Percentiles rank a stretch among this genome's conserved stretches.
Evolutionary conservation across 37 sponge, comb jelly and placozoan species (phyloP).

Genomic region (Beroe forskalii): DNA sequence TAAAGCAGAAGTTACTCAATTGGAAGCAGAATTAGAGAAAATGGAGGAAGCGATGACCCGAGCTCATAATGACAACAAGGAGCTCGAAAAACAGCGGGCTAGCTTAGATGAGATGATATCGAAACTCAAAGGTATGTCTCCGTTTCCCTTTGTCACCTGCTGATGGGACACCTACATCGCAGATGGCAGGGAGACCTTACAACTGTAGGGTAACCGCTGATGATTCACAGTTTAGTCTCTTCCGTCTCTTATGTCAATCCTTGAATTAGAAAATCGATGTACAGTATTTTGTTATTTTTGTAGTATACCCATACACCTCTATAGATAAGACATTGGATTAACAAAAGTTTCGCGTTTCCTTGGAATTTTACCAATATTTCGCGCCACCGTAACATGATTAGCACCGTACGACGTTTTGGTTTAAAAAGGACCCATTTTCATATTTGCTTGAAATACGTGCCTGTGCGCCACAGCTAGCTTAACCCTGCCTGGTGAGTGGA

Average conservation of each 20-base stretch:
- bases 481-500: no score
- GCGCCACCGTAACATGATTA: not conserved
- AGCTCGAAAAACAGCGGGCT: conserved; percentile 12
- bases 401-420: not conserved
- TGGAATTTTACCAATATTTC: not conserved
- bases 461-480: no score
- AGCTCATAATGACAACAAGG: not conserved
- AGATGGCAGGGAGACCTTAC: no score
- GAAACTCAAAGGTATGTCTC: conserved; percentile 7
- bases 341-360: no score
- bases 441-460: not conserved
- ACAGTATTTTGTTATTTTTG: no score
- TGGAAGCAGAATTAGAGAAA: conserved; percentile 1
- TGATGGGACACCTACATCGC: no score
- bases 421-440: conserved; percentile 29
- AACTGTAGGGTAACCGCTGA: not conserved
- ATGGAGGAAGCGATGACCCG: not conserved
- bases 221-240: not conserved
- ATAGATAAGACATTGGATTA: no score
- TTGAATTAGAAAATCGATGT: no score
- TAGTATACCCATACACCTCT: no score
- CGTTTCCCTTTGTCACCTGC: no score
- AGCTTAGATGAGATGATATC: conserved; percentile 32
- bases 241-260: no score
- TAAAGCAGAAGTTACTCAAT: conserved; percentile 42